Conservation (phyloP, 2,888 invertebrate species). For the Macrophya alboannulata region DNA sequence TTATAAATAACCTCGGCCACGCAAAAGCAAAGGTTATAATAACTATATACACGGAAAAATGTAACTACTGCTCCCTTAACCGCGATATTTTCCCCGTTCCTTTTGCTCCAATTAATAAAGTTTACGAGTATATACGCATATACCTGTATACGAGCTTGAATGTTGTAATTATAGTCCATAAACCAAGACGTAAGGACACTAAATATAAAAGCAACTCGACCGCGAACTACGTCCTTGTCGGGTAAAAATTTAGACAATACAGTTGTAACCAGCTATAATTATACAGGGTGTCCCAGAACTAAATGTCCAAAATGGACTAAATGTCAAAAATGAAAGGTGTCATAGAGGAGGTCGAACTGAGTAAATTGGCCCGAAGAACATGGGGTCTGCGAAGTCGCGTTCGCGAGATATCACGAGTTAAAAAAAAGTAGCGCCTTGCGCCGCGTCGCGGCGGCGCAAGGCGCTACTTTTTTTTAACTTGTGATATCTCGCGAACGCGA, state of each 20-base stretch:
- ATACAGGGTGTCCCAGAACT: too few species aligned
- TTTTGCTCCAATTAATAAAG: slow-evolving; percentile 47
- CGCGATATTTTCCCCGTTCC: background rate
- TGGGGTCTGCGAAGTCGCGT: too few species aligned
- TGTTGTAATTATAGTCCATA: slow-evolving; percentile 46
- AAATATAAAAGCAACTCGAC: slow-evolving; percentile 26
- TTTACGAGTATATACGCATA: slow-evolving; percentile 29
- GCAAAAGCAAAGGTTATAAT: slow-evolving; percentile 21
- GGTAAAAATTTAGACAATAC: slow-evolving; percentile 22
- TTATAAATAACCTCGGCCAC: background rate
- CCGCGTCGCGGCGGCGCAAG: too few species aligned
- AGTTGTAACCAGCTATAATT: background rate
- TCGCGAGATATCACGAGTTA: too few species aligned
- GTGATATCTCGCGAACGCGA: too few species aligned
- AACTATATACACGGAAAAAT: slow-evolving; percentile 19
- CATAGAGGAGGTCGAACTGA: too few species aligned
- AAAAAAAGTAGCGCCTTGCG: too few species aligned
- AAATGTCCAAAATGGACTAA: too few species aligned
- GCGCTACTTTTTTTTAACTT: too few species aligned
- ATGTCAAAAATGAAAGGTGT: too few species aligned
- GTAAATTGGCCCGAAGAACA: too few species aligned
- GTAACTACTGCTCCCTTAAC: background rate
- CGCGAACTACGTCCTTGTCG: slow-evolving; percentile 32
- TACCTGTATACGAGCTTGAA: background rate
- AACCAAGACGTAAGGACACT: slow-evolving; percentile 11